Percentiles rank a stretch among this genome's conserved stretches.
Conservation (phyloP, 2,113 vertebrate species). For the Loxodonta africana region DNA sequence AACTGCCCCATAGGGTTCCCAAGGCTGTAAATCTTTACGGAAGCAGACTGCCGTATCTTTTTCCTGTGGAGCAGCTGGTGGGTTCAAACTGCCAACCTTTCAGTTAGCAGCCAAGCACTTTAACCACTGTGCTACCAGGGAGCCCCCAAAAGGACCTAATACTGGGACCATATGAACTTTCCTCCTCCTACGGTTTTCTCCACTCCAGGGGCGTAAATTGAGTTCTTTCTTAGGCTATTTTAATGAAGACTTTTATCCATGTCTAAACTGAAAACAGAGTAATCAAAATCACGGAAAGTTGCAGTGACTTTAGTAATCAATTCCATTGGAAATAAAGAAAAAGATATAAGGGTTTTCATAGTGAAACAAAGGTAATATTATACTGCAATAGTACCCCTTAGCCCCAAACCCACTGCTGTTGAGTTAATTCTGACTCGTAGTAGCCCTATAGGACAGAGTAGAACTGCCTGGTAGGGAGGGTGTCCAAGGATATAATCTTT, state of each 20-base stretch:
- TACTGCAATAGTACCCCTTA: neutral
- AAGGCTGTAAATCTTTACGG: too few relatives aligned
- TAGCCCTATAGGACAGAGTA: too few relatives aligned
- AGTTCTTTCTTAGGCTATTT: neutral
- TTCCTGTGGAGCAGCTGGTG: too few relatives aligned
- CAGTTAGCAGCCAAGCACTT: too few relatives aligned
- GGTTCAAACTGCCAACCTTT: too few relatives aligned
- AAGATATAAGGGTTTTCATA: neutral
- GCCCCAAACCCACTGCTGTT: too few relatives aligned
- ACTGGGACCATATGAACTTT: neutral
- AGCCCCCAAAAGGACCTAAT: neutral
- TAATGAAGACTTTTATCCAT: neutral
- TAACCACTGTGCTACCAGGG: too few relatives aligned
- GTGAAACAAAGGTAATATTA: neutral
- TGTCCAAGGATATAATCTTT: too few relatives aligned
- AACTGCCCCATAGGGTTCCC: too few relatives aligned
- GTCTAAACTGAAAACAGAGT: neutral
- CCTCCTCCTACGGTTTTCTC: neutral
- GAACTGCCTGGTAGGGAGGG: too few relatives aligned
- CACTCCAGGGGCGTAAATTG: neutral
- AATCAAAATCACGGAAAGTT: neutral
- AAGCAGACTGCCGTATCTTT: too few relatives aligned
- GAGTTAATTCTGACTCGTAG: too few relatives aligned
- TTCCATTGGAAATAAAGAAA: slow-evolving; percentile 12
- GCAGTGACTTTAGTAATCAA: neutral